These are phyloP conservation scores for Lamprotornis superbus DNA, from an alignment of 2,113 vertebrate genomes.

Conservation along the genomic window DNA sequence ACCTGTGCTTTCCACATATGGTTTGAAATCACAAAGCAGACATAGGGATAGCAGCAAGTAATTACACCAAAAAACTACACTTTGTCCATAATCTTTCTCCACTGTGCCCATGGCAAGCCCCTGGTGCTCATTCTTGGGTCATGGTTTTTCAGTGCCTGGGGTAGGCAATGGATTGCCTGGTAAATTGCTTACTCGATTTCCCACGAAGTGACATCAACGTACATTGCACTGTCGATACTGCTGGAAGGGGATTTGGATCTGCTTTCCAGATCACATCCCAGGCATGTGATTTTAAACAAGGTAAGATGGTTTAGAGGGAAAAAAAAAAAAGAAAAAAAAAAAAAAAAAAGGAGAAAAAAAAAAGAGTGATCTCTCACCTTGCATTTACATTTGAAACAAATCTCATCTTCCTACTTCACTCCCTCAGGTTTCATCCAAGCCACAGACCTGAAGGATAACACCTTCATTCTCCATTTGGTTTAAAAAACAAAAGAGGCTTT, in stretches of 20 bases:
- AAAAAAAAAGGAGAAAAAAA: background rate
- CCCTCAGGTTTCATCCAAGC: background rate
- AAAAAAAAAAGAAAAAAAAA: background rate
- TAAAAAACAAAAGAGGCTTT: background rate
- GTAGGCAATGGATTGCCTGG: background rate
- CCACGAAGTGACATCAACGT: background rate
- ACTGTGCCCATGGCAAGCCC: background rate
- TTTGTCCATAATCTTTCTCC: background rate
- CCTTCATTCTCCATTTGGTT: background rate
- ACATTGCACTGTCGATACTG: background rate
- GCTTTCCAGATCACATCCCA: background rate
- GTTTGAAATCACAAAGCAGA: background rate
- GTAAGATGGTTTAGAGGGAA: background rate
- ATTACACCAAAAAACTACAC: background rate
- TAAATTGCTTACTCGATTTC: background rate
- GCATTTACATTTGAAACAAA: background rate
- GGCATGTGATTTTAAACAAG: background rate
- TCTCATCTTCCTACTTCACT: background rate
- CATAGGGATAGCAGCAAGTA: background rate
- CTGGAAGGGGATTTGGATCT: background rate
- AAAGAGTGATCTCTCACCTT: background rate
- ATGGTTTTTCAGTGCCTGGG: background rate
- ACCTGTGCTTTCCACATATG: background rate
- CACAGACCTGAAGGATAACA: background rate
- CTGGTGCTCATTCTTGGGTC: background rate